A percentile compares a stretch with the other conserved stretches of the same genome.
phyloP scores from a whole-genome alignment of 2,113 vertebrate genomes.

The Gallinago undulata region DNA sequence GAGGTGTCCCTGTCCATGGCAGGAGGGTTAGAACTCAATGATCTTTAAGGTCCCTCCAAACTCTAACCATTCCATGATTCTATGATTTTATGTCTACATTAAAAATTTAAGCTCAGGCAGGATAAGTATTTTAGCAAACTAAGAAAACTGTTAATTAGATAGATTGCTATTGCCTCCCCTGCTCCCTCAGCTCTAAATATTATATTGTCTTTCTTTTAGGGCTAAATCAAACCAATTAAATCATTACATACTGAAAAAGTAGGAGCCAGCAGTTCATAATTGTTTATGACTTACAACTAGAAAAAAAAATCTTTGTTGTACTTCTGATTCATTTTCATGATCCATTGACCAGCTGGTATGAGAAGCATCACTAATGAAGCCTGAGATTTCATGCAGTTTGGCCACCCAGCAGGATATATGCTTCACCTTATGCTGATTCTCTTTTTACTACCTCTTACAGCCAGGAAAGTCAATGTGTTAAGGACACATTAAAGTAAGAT shows the following conservation, averaged over 20 bases:
- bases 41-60: too few species aligned
- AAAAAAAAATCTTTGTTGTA: slow-evolving; percentile 21
- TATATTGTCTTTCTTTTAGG: not conserved
- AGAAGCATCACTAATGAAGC: slow-evolving; percentile 76
- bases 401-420: slow-evolving; percentile 41
- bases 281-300: slow-evolving; percentile 54
- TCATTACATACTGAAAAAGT: not conserved
- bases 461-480: slow-evolving; percentile 42
- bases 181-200: not conserved
- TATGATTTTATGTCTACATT: not conserved
- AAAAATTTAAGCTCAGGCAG: not conserved
- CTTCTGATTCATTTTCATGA: slow-evolving; percentile 73
- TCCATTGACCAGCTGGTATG: slow-evolving; percentile 72
- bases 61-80: too few species aligned
- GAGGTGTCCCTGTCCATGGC: too few species aligned
- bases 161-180: not conserved
- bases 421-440: slow-evolving; percentile 63
- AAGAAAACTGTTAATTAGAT: not conserved
- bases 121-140: not conserved
- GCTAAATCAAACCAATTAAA: slow-evolving; percentile 30
- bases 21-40: too few species aligned
- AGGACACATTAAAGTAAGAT: slow-evolving; percentile 42
- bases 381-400: slow-evolving; percentile 64
- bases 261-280: slow-evolving; percentile 53
- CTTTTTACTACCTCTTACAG: slow-evolving; percentile 22